phyloP scores from a whole-genome alignment of 1,140 invertebrate species.

The Zelostemma sp. region DNA sequence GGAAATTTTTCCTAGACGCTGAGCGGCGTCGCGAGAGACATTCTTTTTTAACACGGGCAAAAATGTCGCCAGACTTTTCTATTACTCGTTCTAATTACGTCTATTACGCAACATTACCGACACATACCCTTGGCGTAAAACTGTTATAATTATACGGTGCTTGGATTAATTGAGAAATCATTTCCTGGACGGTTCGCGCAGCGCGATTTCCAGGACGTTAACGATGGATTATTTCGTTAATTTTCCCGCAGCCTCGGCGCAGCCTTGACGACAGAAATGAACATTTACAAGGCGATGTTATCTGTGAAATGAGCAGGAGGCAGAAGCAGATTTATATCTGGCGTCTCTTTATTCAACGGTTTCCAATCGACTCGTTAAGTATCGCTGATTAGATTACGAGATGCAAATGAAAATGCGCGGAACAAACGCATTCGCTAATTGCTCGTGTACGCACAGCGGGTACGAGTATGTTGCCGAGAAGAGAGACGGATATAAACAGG shows the following conservation, averaged over 20 bases:
- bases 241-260: constrained; percentile 8
- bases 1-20: no score
- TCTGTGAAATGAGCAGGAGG: constrained; percentile 28
- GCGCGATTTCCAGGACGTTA: constrained; percentile 17
- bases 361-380: constrained; percentile 45
- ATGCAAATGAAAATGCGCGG: constrained; percentile 35
- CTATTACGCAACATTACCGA: background rate
- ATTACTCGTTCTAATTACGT: background rate
- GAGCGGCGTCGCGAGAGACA: no score
- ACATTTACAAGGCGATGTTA: constrained; percentile 51
- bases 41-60: no score
- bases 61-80: no score
- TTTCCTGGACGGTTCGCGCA: constrained; percentile 8
- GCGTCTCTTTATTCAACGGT: constrained; percentile 41
- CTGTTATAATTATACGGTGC: constrained; percentile 3
- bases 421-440: constrained; percentile 58
- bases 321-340: constrained; percentile 40
- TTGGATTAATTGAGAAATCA: constrained; percentile 10
- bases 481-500: no score
- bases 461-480: background rate
- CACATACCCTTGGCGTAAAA: background rate
- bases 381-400: constrained; percentile 51
- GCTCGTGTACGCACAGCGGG: constrained; percentile 20
- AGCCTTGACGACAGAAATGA: constrained; percentile 22
- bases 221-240: constrained; percentile 29